These are phyloP conservation scores for Ornithoptera priamus DNA, from an alignment of 2,888 invertebrate genomes.

Conservation along the genomic window DNA sequence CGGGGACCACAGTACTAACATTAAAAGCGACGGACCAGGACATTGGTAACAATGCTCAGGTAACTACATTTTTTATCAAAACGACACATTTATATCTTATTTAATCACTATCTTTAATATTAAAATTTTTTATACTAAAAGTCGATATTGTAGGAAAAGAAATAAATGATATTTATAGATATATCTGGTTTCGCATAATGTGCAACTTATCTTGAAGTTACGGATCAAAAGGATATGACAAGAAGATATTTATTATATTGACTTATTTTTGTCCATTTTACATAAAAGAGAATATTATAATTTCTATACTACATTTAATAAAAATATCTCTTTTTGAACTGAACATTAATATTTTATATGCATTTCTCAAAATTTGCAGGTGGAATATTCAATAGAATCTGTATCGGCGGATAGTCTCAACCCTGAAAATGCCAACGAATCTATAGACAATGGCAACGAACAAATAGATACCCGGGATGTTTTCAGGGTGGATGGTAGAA, in stretches of 20 bases:
- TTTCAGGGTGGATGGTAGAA: conserved; percentile 91
- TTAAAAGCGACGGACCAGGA: conserved; percentile 96
- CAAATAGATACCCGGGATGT: conserved; percentile 83
- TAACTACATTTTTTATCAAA: conserved; percentile 43
- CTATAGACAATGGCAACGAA: conserved; percentile 48
- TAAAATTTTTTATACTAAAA: too few species aligned
- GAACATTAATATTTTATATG: too few species aligned
- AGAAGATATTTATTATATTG: too few species aligned
- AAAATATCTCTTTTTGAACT: too few species aligned
- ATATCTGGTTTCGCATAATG: too few species aligned
- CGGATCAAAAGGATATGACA: too few species aligned
- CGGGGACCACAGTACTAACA: conserved; percentile 93
- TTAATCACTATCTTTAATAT: background rate
- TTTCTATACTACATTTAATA: too few species aligned
- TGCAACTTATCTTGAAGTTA: too few species aligned
- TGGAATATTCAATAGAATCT: conserved; percentile 88
- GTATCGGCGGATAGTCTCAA: conserved; percentile 78
- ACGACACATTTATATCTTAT: background rate
- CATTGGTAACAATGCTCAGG: conserved; percentile 92
- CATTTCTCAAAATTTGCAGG: conserved; percentile 51
- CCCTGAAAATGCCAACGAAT: conserved; percentile 58
- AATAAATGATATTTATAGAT: too few species aligned
- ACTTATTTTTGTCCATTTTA: too few species aligned
- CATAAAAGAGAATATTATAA: too few species aligned
- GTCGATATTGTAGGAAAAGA: too few species aligned